Evolutionary conservation across 2,113 vertebrate species (phyloP).

Genomic region (Hypomesus transpacificus): DNA sequence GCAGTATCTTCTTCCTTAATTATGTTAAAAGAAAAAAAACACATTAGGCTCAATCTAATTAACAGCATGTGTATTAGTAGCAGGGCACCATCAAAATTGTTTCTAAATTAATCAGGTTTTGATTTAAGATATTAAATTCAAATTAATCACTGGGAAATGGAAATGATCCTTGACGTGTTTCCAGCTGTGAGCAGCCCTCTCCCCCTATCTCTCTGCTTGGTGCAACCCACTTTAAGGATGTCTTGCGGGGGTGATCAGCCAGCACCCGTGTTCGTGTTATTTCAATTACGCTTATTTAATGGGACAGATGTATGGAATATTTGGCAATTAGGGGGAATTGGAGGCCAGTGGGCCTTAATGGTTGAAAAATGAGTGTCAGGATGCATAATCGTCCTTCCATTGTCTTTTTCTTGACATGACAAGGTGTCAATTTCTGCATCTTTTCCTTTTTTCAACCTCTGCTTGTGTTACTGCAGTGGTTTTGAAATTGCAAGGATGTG

Average conservation of each 20-base stretch:
- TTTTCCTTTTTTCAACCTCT: neutral
- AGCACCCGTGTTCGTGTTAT: conserved; percentile 81
- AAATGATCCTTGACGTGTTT: conserved; percentile 90
- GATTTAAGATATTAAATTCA: conserved; percentile 98
- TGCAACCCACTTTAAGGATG: conserved; percentile 78
- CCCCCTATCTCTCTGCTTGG: conserved; percentile 64
- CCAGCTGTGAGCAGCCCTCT: conserved; percentile 76
- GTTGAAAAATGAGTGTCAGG: conserved; percentile 21
- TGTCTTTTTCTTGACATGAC: conserved; percentile 10
- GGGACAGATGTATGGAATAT: conserved; percentile 85
- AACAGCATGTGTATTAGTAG: conserved; percentile 90
- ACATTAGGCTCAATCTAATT: conserved; percentile 91
- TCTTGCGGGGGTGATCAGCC: conserved; percentile 68
- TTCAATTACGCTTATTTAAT: conserved; percentile 89
- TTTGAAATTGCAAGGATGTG: neutral
- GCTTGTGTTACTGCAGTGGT: neutral
- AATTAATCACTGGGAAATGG: conserved; percentile 95
- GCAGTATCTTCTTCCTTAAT: conserved; percentile 82
- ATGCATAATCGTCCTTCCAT: neutral
- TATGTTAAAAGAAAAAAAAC: conserved; percentile 73
- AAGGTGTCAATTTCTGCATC: neutral
- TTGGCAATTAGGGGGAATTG: conserved; percentile 77
- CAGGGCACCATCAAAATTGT: conserved; percentile 92
- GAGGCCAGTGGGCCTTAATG: conserved; percentile 8
- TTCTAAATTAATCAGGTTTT: conserved; percentile 97